Conservation (phyloP, 2,888 invertebrate genomes). For the Drosophila subsilvestris region DNA sequence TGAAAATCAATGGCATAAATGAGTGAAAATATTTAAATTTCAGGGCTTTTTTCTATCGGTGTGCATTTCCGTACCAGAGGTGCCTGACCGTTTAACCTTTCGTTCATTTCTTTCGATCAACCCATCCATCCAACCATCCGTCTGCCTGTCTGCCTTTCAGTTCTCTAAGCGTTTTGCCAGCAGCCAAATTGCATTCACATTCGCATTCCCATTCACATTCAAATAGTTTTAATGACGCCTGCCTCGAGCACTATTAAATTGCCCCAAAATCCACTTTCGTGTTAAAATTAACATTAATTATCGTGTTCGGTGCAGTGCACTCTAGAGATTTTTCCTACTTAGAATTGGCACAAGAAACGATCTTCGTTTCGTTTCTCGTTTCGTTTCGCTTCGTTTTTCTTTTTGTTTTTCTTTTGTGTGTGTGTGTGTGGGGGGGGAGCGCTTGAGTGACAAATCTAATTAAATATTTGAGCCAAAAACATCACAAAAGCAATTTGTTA, state of each 20-base stretch:
- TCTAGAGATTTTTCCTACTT: background rate
- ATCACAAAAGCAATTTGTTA: background rate
- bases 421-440: background rate
- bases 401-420: conserved; percentile 2
- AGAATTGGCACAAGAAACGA: background rate
- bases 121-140: conserved; percentile 8
- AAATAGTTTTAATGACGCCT: conserved; percentile 48
- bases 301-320: conserved; percentile 5
- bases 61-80: background rate
- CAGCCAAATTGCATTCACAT: conserved; percentile 21
- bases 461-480: background rate
- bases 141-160: conserved; percentile 25
- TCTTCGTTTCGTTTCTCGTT: background rate
- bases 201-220: background rate
- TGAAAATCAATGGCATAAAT: no score
- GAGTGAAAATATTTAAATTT: no score
- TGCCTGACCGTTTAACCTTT: background rate
- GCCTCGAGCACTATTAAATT: conserved; percentile 21
- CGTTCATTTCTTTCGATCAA: background rate
- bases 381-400: conserved; percentile 8
- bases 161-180: background rate
- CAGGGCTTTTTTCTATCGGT: no score
- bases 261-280: conserved; percentile 35
- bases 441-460: conserved; percentile 55
- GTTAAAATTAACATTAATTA: conserved; percentile 48